Percentiles rank a stretch among this genome's conserved stretches.
These are phyloP conservation scores for Piezodorus guildinii DNA, from an alignment of 1,140 invertebrate genomes.

Conservation along the genomic window DNA sequence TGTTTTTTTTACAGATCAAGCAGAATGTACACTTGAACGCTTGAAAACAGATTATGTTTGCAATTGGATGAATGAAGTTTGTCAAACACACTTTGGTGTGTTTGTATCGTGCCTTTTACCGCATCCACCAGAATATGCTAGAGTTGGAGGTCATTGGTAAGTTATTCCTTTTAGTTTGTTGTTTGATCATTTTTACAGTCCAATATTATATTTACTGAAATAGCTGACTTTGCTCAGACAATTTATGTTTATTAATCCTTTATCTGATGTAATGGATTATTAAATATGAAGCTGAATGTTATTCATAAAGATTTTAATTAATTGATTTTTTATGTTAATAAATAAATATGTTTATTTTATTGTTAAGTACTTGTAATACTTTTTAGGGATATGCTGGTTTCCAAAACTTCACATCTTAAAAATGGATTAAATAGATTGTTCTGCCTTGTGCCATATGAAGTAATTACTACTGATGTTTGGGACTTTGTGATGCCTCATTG, in stretches of 20 bases:
- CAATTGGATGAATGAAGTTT: constrained; percentile 77
- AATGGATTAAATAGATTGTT: constrained; percentile 86
- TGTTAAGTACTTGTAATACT: constrained; percentile 10
- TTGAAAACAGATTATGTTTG: constrained; percentile 89
- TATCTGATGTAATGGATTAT: not conserved
- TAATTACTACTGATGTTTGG: constrained; percentile 93
- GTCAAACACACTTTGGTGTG: constrained; percentile 74
- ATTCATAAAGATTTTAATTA: too few relatives aligned
- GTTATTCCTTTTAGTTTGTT: not conserved
- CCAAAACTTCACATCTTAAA: constrained; percentile 83
- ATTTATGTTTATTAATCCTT: too few relatives aligned
- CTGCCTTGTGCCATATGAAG: constrained; percentile 93
- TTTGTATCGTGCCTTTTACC: constrained; percentile 76
- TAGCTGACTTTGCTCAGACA: too few relatives aligned
- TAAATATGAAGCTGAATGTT: not conserved
- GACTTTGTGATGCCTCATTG: constrained; percentile 96
- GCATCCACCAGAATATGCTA: constrained; percentile 76
- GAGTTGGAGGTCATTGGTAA: constrained; percentile 88
- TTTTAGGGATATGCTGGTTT: constrained; percentile 71
- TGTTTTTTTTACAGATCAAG: constrained; percentile 46
- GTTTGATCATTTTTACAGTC: too few relatives aligned
- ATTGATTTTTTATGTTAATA: not conserved
- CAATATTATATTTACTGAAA: too few relatives aligned
- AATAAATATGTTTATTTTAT: not conserved
- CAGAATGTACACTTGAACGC: constrained; percentile 76